Base-by-base conservation (phyloP, 2,113 vertebrate species). In the Microcebus griseorufus region DNA sequence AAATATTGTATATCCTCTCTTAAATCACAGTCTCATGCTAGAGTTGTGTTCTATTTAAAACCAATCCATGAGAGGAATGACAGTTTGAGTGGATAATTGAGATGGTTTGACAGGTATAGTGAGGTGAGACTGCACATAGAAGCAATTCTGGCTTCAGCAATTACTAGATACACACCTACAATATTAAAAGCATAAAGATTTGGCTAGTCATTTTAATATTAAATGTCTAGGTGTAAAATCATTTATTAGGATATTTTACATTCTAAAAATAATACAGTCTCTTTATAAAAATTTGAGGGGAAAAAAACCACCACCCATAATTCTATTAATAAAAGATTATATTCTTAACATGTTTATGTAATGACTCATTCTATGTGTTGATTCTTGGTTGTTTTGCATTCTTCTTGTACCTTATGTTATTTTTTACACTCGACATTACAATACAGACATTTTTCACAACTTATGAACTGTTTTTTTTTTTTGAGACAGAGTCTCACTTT, bases 311-410 rank as follows among this genome's bases (percentile, higher is more conserved):
- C 23, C 62, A 78, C 51, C 39, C 23, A 62, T 22, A 75, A 6
- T 51, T 95, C 81, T 55, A 87, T 37, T 80, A 75, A 85, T n/a
- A 95, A 53, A 92, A 69, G 65, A 29, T 42, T 64, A n/a, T 73
- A 58, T 75, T 81, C n/a, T 72, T 95, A 87, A 81, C 11, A 87
- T 48, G 32, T 80, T 87, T 73, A 29, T n/a, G 20, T 88, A 82
- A 37, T 88, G 45, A 48, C 14, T 85, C 55, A 89, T n/a, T 51
- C 16, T 45, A 53, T 93, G 32, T 55, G 14, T 58, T 27, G 14
- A 84, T 83, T 65, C 34, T 42, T 64, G 39, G 75, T 32, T 95
- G 13, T 42, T 70, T 67, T 60, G 78, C 32, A 60, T 90, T 72
- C 14, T 51, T 81, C 39, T 62, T 13, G 42, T 55, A 78, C 39